phyloP scores from a whole-genome alignment of 2,888 invertebrate genomes.

The Perithous albicinctus region DNA sequence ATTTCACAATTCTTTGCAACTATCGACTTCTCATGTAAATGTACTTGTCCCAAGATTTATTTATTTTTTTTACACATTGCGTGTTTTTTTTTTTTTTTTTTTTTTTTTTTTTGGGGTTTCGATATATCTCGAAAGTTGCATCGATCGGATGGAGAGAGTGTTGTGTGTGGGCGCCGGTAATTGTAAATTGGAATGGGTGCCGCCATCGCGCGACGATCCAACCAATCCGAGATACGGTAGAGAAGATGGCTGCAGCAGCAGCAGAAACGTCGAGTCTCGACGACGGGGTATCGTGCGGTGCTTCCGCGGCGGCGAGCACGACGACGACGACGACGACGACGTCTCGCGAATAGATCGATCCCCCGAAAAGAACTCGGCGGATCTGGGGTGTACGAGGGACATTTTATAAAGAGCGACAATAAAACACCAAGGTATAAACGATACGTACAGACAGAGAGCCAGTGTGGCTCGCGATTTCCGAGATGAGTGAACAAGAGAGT shows the following conservation, averaged over 20 bases:
- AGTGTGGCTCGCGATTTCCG: constrained; percentile 23
- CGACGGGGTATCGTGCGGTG: constrained; percentile 68
- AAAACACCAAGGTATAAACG: constrained; percentile 12
- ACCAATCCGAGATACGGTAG: constrained; percentile 44
- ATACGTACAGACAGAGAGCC: constrained; percentile 18
- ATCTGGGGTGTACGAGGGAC: constrained; percentile 28
- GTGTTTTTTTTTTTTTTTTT: too few relatives aligned
- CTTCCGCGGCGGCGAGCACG: constrained; percentile 68
- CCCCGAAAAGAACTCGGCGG: constrained; percentile 33
- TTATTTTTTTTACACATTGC: too few relatives aligned
- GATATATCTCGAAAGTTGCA: constrained; percentile 52
- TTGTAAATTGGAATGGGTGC: constrained; percentile 59
- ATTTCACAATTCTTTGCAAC: too few relatives aligned
- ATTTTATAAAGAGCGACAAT: background rate
- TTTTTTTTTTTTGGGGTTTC: too few relatives aligned
- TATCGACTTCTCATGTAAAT: too few relatives aligned
- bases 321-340: constrained; percentile 67
- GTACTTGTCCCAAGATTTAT: too few relatives aligned
- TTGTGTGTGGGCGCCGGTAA: constrained; percentile 14
- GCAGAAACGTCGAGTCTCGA: constrained; percentile 58
- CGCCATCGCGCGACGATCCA: constrained; percentile 67
- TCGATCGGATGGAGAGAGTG: constrained; percentile 52
- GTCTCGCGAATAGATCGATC: constrained; percentile 69
- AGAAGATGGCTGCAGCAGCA: constrained; percentile 65
- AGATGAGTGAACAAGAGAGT: constrained; percentile 60